A percentile compares a stretch with the other conserved stretches of the same genome.
These are phyloP conservation scores for Byasa hedistus DNA, from an alignment of 2,888 invertebrate species.

Conservation along the genomic window DNA sequence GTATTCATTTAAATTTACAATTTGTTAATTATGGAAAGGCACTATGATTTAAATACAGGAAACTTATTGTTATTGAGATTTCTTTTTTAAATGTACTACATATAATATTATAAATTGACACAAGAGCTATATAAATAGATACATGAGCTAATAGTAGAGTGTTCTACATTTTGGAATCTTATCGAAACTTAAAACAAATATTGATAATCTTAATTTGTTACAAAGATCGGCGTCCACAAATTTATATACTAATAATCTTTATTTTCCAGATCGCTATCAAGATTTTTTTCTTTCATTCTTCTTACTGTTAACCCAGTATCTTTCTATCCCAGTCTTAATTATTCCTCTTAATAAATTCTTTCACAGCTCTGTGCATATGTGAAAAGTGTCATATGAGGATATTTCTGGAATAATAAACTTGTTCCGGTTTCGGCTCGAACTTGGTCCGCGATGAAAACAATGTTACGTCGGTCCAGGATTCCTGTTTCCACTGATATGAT, in stretches of 20 bases:
- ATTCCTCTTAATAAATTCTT: conserved; percentile 51
- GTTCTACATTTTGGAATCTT: neutral
- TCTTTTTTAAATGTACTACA: conserved; percentile 25
- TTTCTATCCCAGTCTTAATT: conserved; percentile 60
- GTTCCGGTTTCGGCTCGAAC: conserved; percentile 42
- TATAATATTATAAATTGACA: conserved; percentile 24
- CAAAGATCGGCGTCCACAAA: conserved; percentile 7
- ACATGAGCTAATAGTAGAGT: neutral
- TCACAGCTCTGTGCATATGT: conserved; percentile 53
- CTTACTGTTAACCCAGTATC: conserved; percentile 32
- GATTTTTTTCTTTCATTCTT: conserved; percentile 34
- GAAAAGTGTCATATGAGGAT: conserved; percentile 36
- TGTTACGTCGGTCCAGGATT: conserved; percentile 46
- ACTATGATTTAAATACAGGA: conserved; percentile 68
- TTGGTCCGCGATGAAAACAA: conserved; percentile 67
- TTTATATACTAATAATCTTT: conserved; percentile 38
- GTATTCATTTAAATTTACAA: conserved; percentile 47
- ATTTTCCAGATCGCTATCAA: conserved; percentile 45
- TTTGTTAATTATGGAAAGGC: conserved; percentile 67
- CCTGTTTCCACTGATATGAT: conserved; percentile 71
- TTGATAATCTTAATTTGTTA: neutral
- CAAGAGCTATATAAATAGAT: too few relatives aligned
- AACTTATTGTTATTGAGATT: conserved; percentile 33
- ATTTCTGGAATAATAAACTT: conserved; percentile 34
- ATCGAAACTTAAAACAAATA: neutral